Conservation (phyloP, 2,797 vertebrate species). For the Manis crassicaudata region DNA sequence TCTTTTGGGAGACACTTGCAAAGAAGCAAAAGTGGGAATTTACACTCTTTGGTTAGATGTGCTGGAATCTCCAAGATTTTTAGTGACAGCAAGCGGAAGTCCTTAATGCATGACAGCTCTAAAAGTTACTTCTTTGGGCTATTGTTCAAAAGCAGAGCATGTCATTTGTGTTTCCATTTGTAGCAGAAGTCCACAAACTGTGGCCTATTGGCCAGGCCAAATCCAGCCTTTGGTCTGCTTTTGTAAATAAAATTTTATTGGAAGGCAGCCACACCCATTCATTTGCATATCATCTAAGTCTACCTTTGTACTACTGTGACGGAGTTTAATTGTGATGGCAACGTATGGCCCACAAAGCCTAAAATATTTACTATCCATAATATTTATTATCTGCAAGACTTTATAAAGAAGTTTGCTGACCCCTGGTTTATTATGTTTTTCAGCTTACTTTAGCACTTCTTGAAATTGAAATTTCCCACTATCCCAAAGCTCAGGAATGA, state of each 20-base stretch:
- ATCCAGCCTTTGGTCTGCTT: conserved; percentile 3
- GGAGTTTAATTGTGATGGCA: conserved; percentile 29
- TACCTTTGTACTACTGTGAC: not conserved
- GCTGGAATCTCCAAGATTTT: not conserved
- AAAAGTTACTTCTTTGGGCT: not conserved
- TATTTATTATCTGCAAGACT: conserved; percentile 40
- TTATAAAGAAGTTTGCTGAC: conserved; percentile 48
- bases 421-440: conserved; percentile 54
- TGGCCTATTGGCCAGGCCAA: not conserved
- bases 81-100: not conserved
- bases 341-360: conserved; percentile 26
- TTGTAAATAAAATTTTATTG: conserved; percentile 53
- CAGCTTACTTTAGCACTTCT: conserved; percentile 52
- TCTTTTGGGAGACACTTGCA: not conserved
- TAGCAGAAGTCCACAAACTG: not conserved
- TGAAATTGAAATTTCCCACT: conserved; percentile 72
- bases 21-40: not conserved
- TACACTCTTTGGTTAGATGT: not conserved
- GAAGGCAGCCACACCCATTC: not conserved
- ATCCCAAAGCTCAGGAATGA: conserved; percentile 66
- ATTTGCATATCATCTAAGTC: conserved; percentile 9
- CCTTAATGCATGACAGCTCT: not conserved
- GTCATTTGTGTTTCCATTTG: conserved; percentile 23
- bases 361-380: conserved; percentile 46
- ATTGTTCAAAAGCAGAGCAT: conserved; percentile 7